These are phyloP conservation scores for Drosophila repleta DNA, from an alignment of 1,140 invertebrate species.

Conservation along the genomic window DNA sequence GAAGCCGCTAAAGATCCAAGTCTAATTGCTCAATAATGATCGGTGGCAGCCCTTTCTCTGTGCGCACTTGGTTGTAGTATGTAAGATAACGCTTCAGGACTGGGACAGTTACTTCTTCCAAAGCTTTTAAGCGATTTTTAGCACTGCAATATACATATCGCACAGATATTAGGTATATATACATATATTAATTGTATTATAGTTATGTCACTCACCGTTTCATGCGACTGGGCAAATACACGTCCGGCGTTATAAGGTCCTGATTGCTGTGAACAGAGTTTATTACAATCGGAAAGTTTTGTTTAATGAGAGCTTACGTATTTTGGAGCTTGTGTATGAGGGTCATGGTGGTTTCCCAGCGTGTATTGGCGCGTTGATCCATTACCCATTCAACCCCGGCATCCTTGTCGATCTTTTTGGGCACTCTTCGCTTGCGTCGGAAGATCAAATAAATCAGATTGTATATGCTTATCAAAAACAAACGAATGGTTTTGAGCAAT, in stretches of 20 bases:
- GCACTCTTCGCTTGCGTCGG: neutral
- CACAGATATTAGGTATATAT: too few relatives aligned
- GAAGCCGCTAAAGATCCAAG: too few relatives aligned
- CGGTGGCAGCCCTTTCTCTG: neutral
- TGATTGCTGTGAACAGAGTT: neutral
- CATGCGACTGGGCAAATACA: conserved; percentile 15
- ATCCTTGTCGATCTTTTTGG: neutral
- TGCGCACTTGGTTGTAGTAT: neutral
- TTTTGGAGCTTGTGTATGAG: too few relatives aligned
- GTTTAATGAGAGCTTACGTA: too few relatives aligned
- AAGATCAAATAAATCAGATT: neutral
- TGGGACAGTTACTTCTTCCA: conserved; percentile 2
- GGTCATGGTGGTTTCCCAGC: too few relatives aligned
- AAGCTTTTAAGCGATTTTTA: neutral
- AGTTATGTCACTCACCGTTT: conserved; percentile 6
- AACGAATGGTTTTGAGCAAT: neutral
- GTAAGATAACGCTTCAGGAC: neutral
- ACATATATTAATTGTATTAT: too few relatives aligned
- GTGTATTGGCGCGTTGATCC: neutral
- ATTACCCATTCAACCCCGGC: neutral
- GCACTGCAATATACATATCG: conserved; percentile 1
- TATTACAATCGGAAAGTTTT: too few relatives aligned
- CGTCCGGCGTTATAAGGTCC: neutral
- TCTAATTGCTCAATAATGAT: too few relatives aligned
- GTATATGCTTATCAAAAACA: neutral